phyloP scores from a whole-genome alignment of 1,140 invertebrate species.

The Limonius californicus region DNA sequence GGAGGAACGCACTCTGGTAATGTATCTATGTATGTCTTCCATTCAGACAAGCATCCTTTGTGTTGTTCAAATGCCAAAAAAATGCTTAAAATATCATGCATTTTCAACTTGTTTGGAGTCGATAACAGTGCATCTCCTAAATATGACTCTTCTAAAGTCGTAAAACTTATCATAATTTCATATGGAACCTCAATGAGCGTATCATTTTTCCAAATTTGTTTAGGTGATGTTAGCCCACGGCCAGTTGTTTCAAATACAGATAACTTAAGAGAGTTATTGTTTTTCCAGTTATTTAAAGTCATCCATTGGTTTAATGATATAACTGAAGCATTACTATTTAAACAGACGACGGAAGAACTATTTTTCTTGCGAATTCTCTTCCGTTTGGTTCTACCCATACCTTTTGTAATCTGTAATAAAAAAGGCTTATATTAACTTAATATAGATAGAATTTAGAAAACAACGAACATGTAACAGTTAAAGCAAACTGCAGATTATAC shows the following conservation, averaged over 20 bases:
- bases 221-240: conserved; percentile 45
- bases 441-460: no score
- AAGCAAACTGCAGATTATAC: no score
- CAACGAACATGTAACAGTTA: no score
- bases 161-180: conserved; percentile 52
- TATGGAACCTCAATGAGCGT: conserved; percentile 53
- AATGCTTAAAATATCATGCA: conserved; percentile 56
- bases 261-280: conserved; percentile 34
- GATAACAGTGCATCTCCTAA: conserved; percentile 37
- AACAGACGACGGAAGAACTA: conserved; percentile 19
- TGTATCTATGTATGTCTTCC: conserved; percentile 55
- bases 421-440: background rate
- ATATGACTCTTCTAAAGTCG: conserved; percentile 36
- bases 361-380: conserved; percentile 21
- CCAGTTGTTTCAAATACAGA: conserved; percentile 51
- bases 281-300: conserved; percentile 32
- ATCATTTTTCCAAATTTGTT: background rate
- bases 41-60: conserved; percentile 45
- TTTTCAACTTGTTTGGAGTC: conserved; percentile 38
- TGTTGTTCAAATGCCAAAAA: conserved; percentile 58
- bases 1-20: conserved; percentile 55
- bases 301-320: conserved; percentile 28
- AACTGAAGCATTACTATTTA: conserved; percentile 21
- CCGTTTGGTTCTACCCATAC: conserved; percentile 36
- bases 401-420: background rate